phyloP scores from a whole-genome alignment of 2,888 invertebrate species.

The Epistrophe grossulariae region DNA sequence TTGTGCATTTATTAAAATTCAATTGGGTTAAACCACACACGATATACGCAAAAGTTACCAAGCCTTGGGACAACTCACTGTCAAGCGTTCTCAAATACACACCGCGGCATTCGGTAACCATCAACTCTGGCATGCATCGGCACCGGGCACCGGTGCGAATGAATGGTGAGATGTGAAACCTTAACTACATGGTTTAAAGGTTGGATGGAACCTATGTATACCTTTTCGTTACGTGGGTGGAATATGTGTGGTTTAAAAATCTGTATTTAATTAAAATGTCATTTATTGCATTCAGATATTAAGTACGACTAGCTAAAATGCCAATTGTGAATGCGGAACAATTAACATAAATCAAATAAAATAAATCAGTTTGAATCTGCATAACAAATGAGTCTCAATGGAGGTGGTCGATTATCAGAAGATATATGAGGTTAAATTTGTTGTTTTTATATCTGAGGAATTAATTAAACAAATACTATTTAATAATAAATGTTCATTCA shows the following conservation, averaged over 20 bases:
- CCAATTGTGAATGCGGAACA: constrained; percentile 51
- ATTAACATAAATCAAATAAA: constrained; percentile 71
- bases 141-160: constrained; percentile 22
- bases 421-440: not conserved
- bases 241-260: constrained; percentile 38
- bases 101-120: not conserved
- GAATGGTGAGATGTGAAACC: constrained; percentile 18
- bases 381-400: constrained; percentile 42
- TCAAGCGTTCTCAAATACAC: constrained; percentile 40
- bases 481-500: not conserved
- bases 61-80: constrained; percentile 55
- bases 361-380: constrained; percentile 45
- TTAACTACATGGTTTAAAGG: constrained; percentile 1
- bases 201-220: not conserved
- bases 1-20: constrained; percentile 73
- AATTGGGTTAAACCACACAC: constrained; percentile 72
- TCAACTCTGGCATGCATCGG: not conserved
- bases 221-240: not conserved
- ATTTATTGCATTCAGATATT: constrained; percentile 47
- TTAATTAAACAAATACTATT: constrained; percentile 15
- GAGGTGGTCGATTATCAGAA: constrained; percentile 1
- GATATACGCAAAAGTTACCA: constrained; percentile 36
- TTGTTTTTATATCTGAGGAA: not conserved
- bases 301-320: constrained; percentile 45
- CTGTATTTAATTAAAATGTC: constrained; percentile 64